These are phyloP conservation scores for Phaenicophaeus curvirostris DNA, from an alignment of 2,797 vertebrate species.

Conservation along the genomic window DNA sequence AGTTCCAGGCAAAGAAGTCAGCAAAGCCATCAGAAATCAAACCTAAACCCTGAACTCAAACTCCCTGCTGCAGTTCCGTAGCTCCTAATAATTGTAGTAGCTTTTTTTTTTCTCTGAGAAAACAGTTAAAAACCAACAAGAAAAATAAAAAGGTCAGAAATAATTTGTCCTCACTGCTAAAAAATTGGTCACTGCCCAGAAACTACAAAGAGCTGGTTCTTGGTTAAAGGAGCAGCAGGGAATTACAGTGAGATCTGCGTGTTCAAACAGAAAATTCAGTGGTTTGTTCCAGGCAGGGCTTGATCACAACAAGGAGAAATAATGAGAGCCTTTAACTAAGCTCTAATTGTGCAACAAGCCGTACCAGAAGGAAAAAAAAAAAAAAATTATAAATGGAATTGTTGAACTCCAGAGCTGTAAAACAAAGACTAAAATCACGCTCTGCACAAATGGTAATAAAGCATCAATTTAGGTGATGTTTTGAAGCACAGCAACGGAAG, in stretches of 20 bases:
- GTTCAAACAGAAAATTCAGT: not conserved
- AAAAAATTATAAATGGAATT: not conserved
- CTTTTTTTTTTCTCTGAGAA: not conserved
- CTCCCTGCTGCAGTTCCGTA: fast-evolving
- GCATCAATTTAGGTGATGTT: not conserved
- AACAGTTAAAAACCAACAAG: not conserved
- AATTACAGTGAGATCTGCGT: not conserved
- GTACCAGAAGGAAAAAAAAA: not conserved
- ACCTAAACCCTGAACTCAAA: not conserved
- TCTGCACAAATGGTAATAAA: not conserved
- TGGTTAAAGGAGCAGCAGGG: not conserved
- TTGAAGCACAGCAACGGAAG: not conserved
- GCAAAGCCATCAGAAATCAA: not conserved
- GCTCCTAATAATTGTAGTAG: fast-evolving
- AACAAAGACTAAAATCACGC: not conserved
- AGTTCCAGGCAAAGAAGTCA: not conserved
- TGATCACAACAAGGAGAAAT: not conserved
- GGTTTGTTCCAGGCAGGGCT: not conserved
- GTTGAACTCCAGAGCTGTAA: not conserved
- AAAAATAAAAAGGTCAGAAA: not conserved
- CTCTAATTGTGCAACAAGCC: conserved; percentile 21
- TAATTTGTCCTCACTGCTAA: not conserved
- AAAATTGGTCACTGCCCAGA: not conserved
- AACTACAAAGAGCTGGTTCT: not conserved
- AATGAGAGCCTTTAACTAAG: not conserved